These are phyloP conservation scores for Glaucopsyche alexis DNA, from an alignment of 2,888 invertebrate genomes.

Conservation along the genomic window DNA sequence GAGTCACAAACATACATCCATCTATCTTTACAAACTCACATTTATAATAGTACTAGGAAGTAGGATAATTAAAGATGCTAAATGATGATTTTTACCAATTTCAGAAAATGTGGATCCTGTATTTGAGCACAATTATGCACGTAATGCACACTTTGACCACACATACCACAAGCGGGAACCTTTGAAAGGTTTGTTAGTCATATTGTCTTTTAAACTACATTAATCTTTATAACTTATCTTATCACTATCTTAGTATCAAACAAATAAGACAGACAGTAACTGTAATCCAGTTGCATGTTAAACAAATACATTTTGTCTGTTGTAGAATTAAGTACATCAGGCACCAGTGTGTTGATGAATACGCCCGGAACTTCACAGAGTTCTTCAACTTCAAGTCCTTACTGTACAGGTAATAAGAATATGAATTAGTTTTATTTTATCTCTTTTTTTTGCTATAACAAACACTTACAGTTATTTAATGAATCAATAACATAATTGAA, in stretches of 20 bases:
- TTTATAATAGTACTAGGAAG: too few relatives aligned
- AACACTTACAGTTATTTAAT: too few relatives aligned
- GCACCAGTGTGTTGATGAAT: background rate
- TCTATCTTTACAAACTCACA: too few relatives aligned
- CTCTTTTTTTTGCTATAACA: background rate
- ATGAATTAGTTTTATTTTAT: background rate
- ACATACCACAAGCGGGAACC: background rate
- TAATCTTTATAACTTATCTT: too few relatives aligned
- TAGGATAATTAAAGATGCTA: too few relatives aligned
- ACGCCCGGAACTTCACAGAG: background rate
- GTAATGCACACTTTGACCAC: background rate
- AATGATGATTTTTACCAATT: background rate
- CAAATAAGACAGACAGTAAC: too few relatives aligned
- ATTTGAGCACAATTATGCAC: background rate
- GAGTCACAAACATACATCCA: too few relatives aligned
- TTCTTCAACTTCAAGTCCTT: background rate
- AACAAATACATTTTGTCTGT: background rate
- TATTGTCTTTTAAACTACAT: background rate
- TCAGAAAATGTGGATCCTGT: constrained; percentile 1
- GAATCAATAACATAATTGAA: too few relatives aligned
- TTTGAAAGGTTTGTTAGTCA: background rate
- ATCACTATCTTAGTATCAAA: too few relatives aligned
- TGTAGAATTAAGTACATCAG: background rate
- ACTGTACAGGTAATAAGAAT: background rate
- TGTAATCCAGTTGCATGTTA: too few relatives aligned